Conservation (phyloP, 2,797 vertebrate species). For the Gadopsis marmoratus region DNA sequence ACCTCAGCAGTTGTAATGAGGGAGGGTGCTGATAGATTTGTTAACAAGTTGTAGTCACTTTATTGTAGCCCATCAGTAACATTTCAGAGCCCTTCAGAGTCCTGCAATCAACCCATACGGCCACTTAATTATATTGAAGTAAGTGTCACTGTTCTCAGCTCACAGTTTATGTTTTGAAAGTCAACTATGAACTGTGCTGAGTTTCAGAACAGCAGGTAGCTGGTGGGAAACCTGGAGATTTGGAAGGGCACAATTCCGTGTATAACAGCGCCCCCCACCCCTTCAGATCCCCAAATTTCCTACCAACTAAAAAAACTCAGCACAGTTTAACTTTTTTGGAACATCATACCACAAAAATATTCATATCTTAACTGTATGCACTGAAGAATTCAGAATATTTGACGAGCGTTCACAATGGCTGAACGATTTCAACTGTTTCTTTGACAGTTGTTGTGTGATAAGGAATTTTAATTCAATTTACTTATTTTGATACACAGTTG, state of each 20-base stretch:
- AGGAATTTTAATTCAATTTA: background rate
- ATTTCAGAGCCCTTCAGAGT: background rate
- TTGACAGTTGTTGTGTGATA: background rate
- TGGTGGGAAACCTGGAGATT: background rate
- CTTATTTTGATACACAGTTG: background rate
- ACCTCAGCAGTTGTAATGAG: background rate
- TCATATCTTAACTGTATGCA: background rate
- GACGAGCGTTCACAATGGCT: background rate
- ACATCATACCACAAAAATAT: background rate
- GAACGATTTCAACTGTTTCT: no score
- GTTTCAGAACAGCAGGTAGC: background rate
- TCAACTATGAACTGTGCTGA: background rate
- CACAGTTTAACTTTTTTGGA: background rate
- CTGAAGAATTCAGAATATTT: background rate
- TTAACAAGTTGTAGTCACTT: background rate
- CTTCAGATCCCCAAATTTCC: no score
- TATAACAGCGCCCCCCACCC: no score
- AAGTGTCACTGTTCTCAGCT: background rate
- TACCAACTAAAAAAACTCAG: no score
- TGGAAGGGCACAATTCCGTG: no score
- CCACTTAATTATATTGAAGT: background rate
- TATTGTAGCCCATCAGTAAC: background rate
- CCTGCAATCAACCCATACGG: no score
- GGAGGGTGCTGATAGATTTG: background rate
- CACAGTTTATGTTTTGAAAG: background rate